A percentile compares a stretch with the other conserved stretches of the same genome.
Conservation (phyloP, 2,113 vertebrate genomes). For the Python bivittatus region DNA sequence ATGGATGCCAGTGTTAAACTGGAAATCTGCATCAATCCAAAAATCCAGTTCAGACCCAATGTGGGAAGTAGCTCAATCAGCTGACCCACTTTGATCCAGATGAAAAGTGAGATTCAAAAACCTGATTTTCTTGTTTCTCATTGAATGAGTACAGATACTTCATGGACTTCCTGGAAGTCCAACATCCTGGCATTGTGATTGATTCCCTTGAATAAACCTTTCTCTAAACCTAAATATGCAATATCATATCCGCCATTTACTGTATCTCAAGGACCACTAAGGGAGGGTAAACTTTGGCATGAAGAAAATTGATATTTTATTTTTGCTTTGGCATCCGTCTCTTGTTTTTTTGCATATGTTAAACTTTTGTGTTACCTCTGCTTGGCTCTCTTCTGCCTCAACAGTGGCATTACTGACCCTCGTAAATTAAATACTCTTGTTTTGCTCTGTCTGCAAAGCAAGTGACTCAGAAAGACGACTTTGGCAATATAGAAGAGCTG, state of each 20-base stretch:
- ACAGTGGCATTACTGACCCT: background rate
- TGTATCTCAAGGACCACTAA: constrained; percentile 26
- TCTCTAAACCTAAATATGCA: constrained; percentile 48
- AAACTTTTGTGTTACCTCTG: background rate
- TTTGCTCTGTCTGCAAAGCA: background rate
- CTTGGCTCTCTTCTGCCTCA: background rate
- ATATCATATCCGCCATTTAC: constrained; percentile 51
- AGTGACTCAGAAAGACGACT: background rate
- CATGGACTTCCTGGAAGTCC: constrained; percentile 47
- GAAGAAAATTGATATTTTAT: background rate
- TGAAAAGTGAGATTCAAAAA: background rate
- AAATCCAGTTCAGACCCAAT: background rate
- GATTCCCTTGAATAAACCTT: constrained; percentile 39
- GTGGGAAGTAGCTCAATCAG: background rate
- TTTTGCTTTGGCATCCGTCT: background rate
- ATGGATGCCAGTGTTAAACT: too few species aligned
- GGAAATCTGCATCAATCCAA: background rate
- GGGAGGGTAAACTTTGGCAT: background rate
- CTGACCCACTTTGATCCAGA: background rate
- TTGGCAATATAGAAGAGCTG: background rate
- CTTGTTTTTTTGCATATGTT: background rate
- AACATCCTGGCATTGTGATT: constrained; percentile 31
- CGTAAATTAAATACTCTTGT: background rate
- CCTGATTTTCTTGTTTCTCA: background rate
- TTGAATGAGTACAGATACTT: constrained; percentile 44